A percentile compares a stretch with the other conserved stretches of the same genome.
phyloP scores from a whole-genome alignment of 2,113 vertebrate genomes.

The Psittacus erithacus region DNA sequence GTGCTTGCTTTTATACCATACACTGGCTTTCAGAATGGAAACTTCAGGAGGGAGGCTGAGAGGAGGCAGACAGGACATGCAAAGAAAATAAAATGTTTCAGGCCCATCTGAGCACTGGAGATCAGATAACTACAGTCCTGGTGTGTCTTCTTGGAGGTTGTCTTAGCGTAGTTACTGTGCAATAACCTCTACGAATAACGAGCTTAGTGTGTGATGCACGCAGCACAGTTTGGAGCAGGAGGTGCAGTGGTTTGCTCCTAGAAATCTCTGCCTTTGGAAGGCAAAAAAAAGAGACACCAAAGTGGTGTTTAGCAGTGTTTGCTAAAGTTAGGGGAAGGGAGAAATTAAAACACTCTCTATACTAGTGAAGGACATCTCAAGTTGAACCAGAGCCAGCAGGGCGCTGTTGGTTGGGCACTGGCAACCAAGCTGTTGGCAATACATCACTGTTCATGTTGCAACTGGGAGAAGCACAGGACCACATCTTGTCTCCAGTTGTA shows the following conservation, averaged over 20 bases:
- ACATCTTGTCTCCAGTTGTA: neutral
- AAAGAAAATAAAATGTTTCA: slow-evolving; percentile 47
- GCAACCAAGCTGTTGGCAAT: neutral
- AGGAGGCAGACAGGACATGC: neutral
- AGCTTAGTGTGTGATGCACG: neutral
- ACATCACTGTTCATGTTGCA: neutral
- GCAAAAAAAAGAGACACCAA: neutral
- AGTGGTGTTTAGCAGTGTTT: neutral
- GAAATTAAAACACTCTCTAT: neutral
- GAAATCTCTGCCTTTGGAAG: neutral
- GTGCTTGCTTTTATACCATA: neutral
- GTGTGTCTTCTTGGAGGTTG: neutral
- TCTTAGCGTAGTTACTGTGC: neutral
- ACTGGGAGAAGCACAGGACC: neutral
- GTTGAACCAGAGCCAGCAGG: neutral
- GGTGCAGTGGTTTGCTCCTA: neutral
- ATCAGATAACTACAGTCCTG: neutral
- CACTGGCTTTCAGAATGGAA: neutral
- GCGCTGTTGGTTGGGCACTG: neutral
- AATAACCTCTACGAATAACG: neutral
- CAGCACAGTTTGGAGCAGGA: neutral
- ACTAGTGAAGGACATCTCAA: neutral
- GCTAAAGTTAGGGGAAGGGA: neutral
- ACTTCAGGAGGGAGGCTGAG: neutral
- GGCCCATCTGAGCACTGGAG: neutral